Evolutionary conservation across 2,888 invertebrate species (phyloP), one percentile per base, ranked within the genome.

Genomic region (Serrognathus titanus): DNA sequence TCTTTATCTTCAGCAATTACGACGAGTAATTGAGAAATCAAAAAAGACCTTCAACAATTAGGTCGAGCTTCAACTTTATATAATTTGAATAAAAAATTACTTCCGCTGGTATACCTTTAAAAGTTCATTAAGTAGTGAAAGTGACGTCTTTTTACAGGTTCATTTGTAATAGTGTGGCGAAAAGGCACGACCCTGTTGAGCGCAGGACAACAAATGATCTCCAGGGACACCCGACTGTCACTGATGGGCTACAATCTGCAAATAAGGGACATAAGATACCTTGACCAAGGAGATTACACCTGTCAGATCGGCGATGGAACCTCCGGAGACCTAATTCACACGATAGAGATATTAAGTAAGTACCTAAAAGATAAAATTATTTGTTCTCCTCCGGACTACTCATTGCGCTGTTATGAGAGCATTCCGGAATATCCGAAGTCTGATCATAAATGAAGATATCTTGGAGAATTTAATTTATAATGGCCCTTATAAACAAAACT

Each of bases 211-310:
- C 78, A 81, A 58, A 80, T 81, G 73, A 81, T 82, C 60, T 79
- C 80, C 12, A 71, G 80, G 56, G 82, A 83, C 67, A 71, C 77
- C 3, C 72, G 82, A 57, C 76, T 82, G 63, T 76, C 79, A 38
- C 74, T 83, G 48, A 74, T 78, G 55, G 80, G 81, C 49, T 80
- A 80, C 61, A 81, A 78, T 69, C 72, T 83, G 56, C 80, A 82
- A 69, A 76, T 83, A 58, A 75, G 78, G 59, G 79, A 80, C 62
- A 80, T 82, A 48, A 75, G 75, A 60, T 78, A 81, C 39, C 74
- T 79, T 41, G 82, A 83, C 68, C 81, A 81, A 50, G 83, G 82
- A 1, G 81, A 82, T 68, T 83, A 83, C 70, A 79, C 81, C 38
- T 83, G 83, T 68, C 82, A 82, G 67, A 79, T 83, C 48, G 81